Percentiles rank a stretch among this genome's conserved stretches.
phyloP scores from a whole-genome alignment of 2,113 vertebrate species.

The Melanerpes aurifrons region DNA sequence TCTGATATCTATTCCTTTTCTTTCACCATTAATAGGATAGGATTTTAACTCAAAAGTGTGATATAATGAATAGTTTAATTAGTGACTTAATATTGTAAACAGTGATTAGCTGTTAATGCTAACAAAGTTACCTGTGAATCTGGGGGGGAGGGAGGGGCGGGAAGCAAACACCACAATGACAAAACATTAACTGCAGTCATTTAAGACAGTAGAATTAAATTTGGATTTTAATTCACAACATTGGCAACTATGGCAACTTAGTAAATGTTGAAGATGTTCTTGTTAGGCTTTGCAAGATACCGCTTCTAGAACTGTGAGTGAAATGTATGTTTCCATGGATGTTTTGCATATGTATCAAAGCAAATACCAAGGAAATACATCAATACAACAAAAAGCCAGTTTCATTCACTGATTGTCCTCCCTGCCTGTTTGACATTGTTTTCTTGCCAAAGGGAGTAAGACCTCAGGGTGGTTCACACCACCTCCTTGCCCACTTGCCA shows the following conservation, averaged over 20 bases:
- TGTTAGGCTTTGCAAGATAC: background rate
- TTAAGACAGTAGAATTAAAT: background rate
- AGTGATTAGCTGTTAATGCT: slow-evolving; percentile 10
- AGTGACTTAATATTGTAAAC: background rate
- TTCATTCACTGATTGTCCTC: background rate
- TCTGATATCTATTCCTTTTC: background rate
- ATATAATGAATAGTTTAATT: slow-evolving; percentile 21
- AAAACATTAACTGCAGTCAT: background rate
- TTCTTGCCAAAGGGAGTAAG: background rate
- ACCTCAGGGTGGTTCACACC: background rate
- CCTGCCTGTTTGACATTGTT: background rate
- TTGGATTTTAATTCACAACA: background rate
- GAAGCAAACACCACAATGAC: no score
- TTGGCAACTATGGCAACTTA: background rate
- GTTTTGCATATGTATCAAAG: background rate
- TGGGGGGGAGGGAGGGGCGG: background rate
- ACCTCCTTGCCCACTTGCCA: background rate
- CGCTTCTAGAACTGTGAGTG: background rate
- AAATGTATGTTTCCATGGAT: background rate
- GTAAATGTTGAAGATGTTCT: background rate
- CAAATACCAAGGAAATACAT: background rate
- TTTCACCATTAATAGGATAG: slow-evolving; percentile 27
- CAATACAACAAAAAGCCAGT: background rate
- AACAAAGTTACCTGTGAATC: background rate
- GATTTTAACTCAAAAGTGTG: slow-evolving; percentile 30